Evolutionary conservation across 2,113 vertebrate genomes (phyloP).

Genomic region (Chauna torquata): DNA sequence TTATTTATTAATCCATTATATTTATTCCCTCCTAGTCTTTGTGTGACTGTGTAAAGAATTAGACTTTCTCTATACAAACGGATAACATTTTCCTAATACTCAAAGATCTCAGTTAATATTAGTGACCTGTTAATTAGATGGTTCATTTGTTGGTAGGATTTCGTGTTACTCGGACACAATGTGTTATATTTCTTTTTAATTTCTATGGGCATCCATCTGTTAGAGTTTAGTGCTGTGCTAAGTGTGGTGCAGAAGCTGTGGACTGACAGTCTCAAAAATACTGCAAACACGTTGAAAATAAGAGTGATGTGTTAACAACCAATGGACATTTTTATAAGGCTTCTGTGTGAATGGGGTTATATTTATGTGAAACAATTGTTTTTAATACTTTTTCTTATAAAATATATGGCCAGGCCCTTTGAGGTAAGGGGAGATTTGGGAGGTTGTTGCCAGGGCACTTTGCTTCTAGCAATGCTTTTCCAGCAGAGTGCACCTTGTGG

Average conservation of each 20-base stretch:
- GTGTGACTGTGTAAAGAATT: conserved; percentile 9
- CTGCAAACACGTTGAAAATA: neutral
- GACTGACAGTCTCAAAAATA: neutral
- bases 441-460: neutral
- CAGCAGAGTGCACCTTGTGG: accelerated
- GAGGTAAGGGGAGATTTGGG: neutral
- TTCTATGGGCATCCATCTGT: neutral
- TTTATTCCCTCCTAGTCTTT: conserved; percentile 33
- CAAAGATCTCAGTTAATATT: conserved; percentile 26
- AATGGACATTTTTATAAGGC: neutral
- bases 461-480: neutral
- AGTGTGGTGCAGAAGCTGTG: accelerated
- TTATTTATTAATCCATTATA: conserved; percentile 50
- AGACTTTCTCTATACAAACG: conserved; percentile 27
- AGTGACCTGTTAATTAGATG: neutral
- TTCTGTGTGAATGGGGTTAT: neutral
- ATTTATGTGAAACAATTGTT: neutral
- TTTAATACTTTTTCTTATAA: neutral
- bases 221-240: neutral
- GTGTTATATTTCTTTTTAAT: neutral
- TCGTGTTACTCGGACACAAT: neutral
- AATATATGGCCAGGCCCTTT: neutral
- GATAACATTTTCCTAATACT: neutral
- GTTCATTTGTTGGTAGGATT: neutral
- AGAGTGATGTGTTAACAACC: neutral